Base-by-base conservation (phyloP, 1,140 invertebrate species). In the Megalonaias nervosa region DNA sequence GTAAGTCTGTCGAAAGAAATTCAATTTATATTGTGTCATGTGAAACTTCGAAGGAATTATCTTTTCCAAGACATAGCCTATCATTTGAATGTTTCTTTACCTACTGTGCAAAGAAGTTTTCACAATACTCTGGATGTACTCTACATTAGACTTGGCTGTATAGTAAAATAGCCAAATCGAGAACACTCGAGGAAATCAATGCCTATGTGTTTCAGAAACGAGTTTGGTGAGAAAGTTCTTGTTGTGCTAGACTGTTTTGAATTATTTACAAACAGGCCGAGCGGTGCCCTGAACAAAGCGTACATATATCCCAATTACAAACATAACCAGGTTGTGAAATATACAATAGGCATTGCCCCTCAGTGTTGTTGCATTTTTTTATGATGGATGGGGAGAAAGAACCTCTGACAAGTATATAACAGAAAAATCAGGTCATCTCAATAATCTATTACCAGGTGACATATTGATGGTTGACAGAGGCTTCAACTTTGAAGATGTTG, bases 361-460 rank as follows among this genome's bases (percentile, higher is more conserved):
- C 61, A 74, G 79, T 23, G 12, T 38, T 67, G 31, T 83, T n/a
- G 69, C 70, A 56, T 83, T 67, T 48, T 15, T 83, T 5, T 81
- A 74, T 14, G 14, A 65, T 67, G 71, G 19, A 23, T 81, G 82
- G 82, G 82, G 77, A 68, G 82, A 74, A n/a, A 65, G 82, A 31
- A 31, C 71, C 13, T 67, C 60, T 76, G 82, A 83, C 57, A 81
- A 79, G 65, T n/a, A 74, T 14, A 80, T 81, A 16, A 79, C 80
- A n/a, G 73, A 76, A 71, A 55, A 77, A 56, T 26, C 55, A 74
- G 74, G 58, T 21, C 19, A 70, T 23, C 59, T 81, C 15, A 21
- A 67, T 15, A 70, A 81, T 14, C 58, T 83, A 1, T 57, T 75
- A 16, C 79, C 75, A 23, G 75, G 79, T 0, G 81, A 82, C 62